Evolutionary conservation across 2,113 vertebrate species (phyloP).

Genomic region (Desmodus rotundus): DNA sequence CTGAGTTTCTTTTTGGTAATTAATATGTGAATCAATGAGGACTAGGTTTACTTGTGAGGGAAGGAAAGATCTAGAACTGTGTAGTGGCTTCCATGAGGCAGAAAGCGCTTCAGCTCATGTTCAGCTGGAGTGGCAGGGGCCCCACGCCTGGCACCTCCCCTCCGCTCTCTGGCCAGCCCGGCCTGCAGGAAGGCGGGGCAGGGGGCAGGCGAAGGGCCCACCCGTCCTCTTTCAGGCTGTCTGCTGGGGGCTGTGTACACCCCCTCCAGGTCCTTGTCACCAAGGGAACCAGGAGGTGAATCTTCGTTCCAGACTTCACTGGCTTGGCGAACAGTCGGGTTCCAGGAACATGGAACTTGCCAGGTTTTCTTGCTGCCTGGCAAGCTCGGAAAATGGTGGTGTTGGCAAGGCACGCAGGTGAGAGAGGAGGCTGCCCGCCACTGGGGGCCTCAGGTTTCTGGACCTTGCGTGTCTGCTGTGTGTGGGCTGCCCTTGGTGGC

Average conservation of each 20-base stretch:
- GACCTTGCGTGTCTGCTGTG: accelerated
- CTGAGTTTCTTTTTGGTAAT: not conserved
- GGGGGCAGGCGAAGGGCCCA: too few species aligned
- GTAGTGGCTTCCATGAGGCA: not conserved
- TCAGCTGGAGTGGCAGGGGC: not conserved
- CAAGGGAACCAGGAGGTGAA: not conserved
- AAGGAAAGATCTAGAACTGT: not conserved
- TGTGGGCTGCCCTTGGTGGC: not conserved
- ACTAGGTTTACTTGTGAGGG: not conserved
- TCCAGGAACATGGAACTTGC: not conserved
- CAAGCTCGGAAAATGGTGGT: not conserved
- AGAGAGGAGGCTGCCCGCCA: not conserved
- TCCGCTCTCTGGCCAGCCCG: too few species aligned
- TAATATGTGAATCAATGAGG: not conserved
- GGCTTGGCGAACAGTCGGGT: not conserved
- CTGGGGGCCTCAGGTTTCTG: not conserved
- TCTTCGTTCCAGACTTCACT: not conserved
- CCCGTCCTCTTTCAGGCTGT: not conserved
- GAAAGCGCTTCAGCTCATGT: not conserved
- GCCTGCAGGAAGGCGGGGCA: not conserved
- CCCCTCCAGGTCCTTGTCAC: not conserved
- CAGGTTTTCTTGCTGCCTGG: not conserved
- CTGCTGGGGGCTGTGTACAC: not conserved
- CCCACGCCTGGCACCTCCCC: too few species aligned
- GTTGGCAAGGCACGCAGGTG: not conserved